Base-by-base conservation (phyloP, 2,113 vertebrate genomes). In the Ophthalmolycus amberensis region DNA sequence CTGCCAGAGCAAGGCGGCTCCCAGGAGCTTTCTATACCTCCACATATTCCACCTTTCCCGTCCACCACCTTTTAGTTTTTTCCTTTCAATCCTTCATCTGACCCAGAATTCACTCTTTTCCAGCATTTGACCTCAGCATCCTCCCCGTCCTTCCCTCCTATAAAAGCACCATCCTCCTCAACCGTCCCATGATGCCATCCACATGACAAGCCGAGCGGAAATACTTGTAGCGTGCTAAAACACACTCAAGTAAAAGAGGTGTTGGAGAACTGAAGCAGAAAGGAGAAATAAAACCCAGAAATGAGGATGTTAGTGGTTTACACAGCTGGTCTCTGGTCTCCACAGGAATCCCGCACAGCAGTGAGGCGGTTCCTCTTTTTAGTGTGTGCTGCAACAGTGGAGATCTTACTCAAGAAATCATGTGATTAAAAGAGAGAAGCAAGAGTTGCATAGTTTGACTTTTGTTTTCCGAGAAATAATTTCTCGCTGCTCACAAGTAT, bases 1-100 rank as follows among this genome's bases (percentile, higher is more conserved):
- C 92, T 93, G 86, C 83, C 89, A 92, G 89, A 92, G 79, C 82
- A 83, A 83, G 62, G 69, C 72, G 22, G 52, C 72, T 91, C 94
- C 93, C 90, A 50, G 75, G 82, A 80, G 90, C 77, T 69, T 81
- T 86, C 72, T 81, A 71, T 46, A 37, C 73, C n/a, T 83, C 42
- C 67, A 62, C 42, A 58, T 50, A 59, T 78, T 74, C 80, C 67
- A 86, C 81, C 74, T 77, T 77, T 92, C 65, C 70, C n/a, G 50
- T 54, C 68, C 59, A 71, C 68, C 46, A 67, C 37, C 52, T 72
- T 85, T 71, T 32, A 71, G 29, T 50, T 46, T 74, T 71, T 72
- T 59, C 38, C 44, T 4, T 60, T 77, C 60, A 42, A 40, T 42
- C 46, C 27, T 77, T 84, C 80, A 20, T 68, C 65, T 83, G 83